A percentile compares a stretch with the other conserved stretches of the same genome.
phyloP scores from a whole-genome alignment of 2,113 vertebrate genomes.

The Prolemur simus region DNA sequence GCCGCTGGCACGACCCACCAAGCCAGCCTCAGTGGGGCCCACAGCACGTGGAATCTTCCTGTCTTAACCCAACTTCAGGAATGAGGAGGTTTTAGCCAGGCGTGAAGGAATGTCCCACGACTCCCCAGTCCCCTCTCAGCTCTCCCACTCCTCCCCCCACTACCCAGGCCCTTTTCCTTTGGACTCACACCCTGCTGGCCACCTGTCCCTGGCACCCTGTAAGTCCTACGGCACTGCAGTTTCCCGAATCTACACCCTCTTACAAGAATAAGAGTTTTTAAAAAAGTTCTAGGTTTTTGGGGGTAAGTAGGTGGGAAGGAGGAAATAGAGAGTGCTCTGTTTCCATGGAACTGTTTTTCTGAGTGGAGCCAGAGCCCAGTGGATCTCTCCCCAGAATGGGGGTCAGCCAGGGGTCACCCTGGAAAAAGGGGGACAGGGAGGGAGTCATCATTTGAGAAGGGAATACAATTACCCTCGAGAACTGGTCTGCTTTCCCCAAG shows the following conservation, averaged over 20 bases:
- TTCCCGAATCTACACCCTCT: neutral
- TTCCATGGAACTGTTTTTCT: slow-evolving; percentile 56
- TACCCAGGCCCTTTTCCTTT: neutral
- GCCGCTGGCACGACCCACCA: neutral
- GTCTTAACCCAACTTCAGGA: neutral
- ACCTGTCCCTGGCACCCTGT: neutral
- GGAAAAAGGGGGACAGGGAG: slow-evolving; percentile 40
- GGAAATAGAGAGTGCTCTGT: neutral
- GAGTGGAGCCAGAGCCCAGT: neutral
- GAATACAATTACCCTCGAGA: neutral
- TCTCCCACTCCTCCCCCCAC: neutral
- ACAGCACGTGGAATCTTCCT: neutral
- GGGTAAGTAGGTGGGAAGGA: neutral
- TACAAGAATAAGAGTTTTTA: neutral
- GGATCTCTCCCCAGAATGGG: slow-evolving; percentile 38
- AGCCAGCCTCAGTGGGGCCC: neutral
- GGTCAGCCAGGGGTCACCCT: slow-evolving; percentile 68
- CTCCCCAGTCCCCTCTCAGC: neutral
- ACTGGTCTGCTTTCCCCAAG: neutral
- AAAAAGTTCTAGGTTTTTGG: slow-evolving; percentile 5
- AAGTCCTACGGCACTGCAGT: neutral
- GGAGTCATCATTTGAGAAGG: slow-evolving; percentile 37
- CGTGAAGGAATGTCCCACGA: neutral
- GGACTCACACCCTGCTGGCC: neutral
- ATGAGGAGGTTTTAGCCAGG: neutral